phyloP scores from a whole-genome alignment of 2,113 vertebrate species.

The Mobula birostris region DNA sequence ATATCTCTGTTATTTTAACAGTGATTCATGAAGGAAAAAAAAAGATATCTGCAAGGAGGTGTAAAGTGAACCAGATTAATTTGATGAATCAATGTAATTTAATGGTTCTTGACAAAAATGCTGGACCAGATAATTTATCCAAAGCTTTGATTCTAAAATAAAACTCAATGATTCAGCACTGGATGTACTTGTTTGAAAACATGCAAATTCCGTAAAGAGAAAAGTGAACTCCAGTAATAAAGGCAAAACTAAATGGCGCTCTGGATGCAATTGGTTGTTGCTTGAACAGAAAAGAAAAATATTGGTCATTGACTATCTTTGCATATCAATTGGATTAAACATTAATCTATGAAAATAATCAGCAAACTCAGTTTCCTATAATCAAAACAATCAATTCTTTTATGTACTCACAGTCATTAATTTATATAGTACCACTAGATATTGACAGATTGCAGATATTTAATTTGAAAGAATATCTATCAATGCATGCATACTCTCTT shows the following conservation, averaged over 20 bases:
- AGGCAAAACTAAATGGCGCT: background rate
- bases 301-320: background rate
- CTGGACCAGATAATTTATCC: background rate
- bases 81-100: background rate
- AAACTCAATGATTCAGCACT: background rate
- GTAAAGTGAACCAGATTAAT: too few species aligned
- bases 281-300: background rate
- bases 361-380: background rate
- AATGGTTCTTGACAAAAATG: background rate
- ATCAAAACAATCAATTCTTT: background rate
- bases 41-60: background rate
- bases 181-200: background rate
- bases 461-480: background rate
- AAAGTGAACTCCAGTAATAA: background rate
- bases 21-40: background rate
- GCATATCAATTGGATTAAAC: background rate
- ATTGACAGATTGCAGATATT: background rate
- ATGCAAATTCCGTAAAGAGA: background rate
- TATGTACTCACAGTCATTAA: background rate
- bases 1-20: background rate
- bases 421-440: background rate
- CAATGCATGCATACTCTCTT: background rate
- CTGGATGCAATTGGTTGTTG: background rate
- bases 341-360: background rate
- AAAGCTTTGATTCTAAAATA: conserved; percentile 2